Base-by-base conservation (phyloP, 2,888 invertebrate genomes). In the Dilophus febrilis region DNA sequence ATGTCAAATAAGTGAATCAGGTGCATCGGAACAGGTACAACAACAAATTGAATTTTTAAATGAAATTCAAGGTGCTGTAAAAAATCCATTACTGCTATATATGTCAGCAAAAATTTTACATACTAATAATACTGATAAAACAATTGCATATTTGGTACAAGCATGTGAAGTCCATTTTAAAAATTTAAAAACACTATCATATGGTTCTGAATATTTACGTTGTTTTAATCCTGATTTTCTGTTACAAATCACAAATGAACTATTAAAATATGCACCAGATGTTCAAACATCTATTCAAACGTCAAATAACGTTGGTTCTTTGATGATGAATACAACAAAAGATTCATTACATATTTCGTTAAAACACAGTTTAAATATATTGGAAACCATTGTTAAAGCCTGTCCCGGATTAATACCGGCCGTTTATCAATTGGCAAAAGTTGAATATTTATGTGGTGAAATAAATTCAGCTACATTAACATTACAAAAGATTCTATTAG, bases 31-130 rank as follows among this genome's bases (percentile, higher is more conserved):
- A 29, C 75, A 84, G 51, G 77, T 87, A 1, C 70, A 75, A 10
- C 83, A 88, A 50, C 92, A 95, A 61, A 68, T 94, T 28, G 84
- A 91, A 49, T 77, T 90, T 50, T 64, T 94, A 2, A 72, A 77
- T 54, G 87, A 91, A 60, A 66, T 84, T 17, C 79, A 85, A 59
- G 77, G 75, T 10, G 66, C 71, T 6, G 69, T 70, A 34, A 74
- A 75, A 42, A 67, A 81, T 14, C 77, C 84, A 22, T 63, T 82
- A 33, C 55, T 83, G 4, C 63, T 77, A 31, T 70, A 76, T 44
- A 64, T 87, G 54, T 74, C 75, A 11, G 77, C 83, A 2, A 77
- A 77, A 54, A 60, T 77, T 17, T 65, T 67, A 47, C 59, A 63
- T 1, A n/a, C n/a, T n/a, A 68, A 68, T 39, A 67, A 69, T 45